Conservation (phyloP, 1,140 invertebrate species). For the Trichonephila inaurata region DNA sequence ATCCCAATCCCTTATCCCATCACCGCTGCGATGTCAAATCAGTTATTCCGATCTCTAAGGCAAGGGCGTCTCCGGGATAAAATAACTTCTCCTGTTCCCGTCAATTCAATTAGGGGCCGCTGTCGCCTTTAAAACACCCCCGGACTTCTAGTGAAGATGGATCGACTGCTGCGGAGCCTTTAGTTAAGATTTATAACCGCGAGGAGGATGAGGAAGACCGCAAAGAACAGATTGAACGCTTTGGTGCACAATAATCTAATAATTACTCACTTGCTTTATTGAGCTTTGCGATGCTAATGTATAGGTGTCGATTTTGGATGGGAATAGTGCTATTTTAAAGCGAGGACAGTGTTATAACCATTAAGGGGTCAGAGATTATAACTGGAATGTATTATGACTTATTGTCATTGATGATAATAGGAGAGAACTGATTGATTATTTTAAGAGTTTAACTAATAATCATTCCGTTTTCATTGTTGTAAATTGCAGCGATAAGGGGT, state of each 20-base stretch:
- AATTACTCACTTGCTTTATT: not conserved
- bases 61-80: not conserved
- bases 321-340: no score
- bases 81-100: slow-evolving; percentile 22
- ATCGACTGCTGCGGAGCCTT: not conserved
- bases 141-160: slow-evolving; percentile 27
- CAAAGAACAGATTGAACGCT: not conserved
- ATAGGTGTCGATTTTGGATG: no score
- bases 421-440: no score
- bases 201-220: not conserved
- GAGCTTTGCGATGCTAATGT: no score
- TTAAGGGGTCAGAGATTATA: no score
- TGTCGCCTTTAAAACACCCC: not conserved
- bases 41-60: not conserved
- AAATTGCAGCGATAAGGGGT: no score
- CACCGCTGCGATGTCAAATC: not conserved
- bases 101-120: not conserved
- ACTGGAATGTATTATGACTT: no score
- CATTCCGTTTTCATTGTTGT: no score
- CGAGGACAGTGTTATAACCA: no score
- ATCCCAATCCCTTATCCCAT: not conserved
- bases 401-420: no score
- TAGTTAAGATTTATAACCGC: slow-evolving; percentile 33
- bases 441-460: no score
- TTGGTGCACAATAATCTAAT: slow-evolving; percentile 9